Evolutionary conservation across 2,113 vertebrate genomes (phyloP).

Genomic region (Osmerus eperlanus): DNA sequence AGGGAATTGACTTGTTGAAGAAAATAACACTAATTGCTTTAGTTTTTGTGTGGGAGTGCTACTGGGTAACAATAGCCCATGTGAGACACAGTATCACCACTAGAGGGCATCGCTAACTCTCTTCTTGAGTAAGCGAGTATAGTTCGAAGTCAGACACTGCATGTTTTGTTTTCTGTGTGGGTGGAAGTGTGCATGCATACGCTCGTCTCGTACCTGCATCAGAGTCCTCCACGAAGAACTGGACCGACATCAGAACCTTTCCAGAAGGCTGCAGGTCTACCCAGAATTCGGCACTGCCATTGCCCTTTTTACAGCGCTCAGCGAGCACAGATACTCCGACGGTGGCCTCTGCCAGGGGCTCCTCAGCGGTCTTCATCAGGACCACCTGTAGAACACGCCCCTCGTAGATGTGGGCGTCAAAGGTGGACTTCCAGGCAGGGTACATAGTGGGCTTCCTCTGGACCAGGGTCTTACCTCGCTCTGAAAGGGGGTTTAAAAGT

Average conservation of each 20-base stretch:
- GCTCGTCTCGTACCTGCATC: conserved; percentile 53
- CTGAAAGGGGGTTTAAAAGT: conserved; percentile 60
- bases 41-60: background rate
- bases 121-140: background rate
- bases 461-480: conserved; percentile 91
- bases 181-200: background rate
- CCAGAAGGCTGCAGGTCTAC: conserved; percentile 75
- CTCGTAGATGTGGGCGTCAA: conserved; percentile 94
- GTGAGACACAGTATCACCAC: conserved; percentile 8
- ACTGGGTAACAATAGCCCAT: background rate
- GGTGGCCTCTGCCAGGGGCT: conserved; percentile 86
- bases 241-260: conserved; percentile 67
- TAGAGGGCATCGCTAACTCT: conserved; percentile 28
- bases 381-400: conserved; percentile 91
- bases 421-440: conserved; percentile 86
- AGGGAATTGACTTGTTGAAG: background rate
- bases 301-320: conserved; percentile 90
- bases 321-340: conserved; percentile 87
- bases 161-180: conserved; percentile 4
- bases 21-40: background rate
- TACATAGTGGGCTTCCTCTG: conserved; percentile 97
- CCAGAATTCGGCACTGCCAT: conserved; percentile 86
- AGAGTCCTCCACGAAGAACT: conserved; percentile 68
- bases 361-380: conserved; percentile 87
- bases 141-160: background rate